Evolutionary conservation across 1,140 invertebrate species (phyloP).

Genomic region (Magallana ariakensis): DNA sequence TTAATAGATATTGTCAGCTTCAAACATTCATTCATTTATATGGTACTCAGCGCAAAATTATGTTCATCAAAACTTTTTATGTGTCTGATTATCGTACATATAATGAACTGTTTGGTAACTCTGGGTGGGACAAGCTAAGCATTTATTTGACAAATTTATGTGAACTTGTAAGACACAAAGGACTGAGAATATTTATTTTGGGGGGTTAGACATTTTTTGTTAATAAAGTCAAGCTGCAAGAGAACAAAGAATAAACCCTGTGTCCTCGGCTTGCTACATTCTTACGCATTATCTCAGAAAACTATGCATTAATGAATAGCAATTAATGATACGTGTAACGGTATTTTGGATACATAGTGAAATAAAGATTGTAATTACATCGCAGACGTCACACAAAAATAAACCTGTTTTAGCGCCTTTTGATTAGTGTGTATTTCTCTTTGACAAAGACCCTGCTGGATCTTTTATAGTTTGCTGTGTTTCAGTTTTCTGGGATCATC

Average conservation of each 20-base stretch:
- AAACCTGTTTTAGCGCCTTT: too few relatives aligned
- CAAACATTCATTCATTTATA: too few relatives aligned
- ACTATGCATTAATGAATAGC: slow-evolving; percentile 7
- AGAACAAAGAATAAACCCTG: neutral
- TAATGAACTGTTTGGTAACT: too few relatives aligned
- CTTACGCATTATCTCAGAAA: neutral
- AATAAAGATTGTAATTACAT: neutral
- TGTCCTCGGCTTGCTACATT: neutral
- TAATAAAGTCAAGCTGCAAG: neutral
- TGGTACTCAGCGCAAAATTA: too few relatives aligned
- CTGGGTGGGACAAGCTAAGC: too few relatives aligned
- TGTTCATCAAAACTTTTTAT: too few relatives aligned
- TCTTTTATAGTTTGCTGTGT: neutral
- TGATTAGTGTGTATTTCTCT: too few relatives aligned
- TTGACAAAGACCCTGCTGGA: neutral
- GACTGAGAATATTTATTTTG: neutral
- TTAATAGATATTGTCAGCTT: too few relatives aligned
- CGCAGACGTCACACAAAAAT: neutral
- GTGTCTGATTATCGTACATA: too few relatives aligned
- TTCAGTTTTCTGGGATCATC: slow-evolving; percentile 5
- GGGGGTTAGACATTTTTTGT: neutral
- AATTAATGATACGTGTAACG: neutral
- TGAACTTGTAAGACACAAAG: neutral
- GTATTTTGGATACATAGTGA: neutral
- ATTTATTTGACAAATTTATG: neutral